Conservation (phyloP, 2,113 vertebrate species). For the Delphinapterus leucas region DNA sequence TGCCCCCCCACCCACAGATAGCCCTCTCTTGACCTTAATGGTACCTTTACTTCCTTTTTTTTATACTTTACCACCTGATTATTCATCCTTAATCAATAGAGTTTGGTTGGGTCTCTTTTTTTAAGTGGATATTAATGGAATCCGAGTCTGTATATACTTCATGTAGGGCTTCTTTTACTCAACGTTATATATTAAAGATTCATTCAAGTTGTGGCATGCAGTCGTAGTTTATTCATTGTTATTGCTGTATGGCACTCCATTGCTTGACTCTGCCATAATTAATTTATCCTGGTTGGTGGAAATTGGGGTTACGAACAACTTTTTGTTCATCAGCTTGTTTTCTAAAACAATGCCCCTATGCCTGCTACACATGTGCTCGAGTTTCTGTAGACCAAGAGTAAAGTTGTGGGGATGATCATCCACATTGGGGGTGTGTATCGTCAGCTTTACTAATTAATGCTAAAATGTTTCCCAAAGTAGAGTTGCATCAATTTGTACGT, state of each 20-base stretch:
- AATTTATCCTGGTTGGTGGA: background rate
- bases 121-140: background rate
- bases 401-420: background rate
- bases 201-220: too few relatives aligned
- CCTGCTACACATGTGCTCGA: background rate
- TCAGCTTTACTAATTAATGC: background rate
- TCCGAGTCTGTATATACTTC: background rate
- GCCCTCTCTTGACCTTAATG: background rate
- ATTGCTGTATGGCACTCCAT: background rate
- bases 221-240: background rate
- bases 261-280: background rate
- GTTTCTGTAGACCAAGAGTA: background rate
- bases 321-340: background rate
- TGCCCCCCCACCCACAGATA: background rate
- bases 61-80: background rate
- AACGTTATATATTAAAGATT: background rate
- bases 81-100: background rate
- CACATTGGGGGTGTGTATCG: background rate
- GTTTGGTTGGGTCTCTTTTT: background rate
- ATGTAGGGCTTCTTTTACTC: background rate
- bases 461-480: background rate
- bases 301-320: background rate
- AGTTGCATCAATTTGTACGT: background rate
- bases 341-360: background rate
- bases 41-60: background rate